Evolutionary conservation across 2,797 vertebrate genomes (phyloP).

Genomic region (Liparis tanakae): DNA sequence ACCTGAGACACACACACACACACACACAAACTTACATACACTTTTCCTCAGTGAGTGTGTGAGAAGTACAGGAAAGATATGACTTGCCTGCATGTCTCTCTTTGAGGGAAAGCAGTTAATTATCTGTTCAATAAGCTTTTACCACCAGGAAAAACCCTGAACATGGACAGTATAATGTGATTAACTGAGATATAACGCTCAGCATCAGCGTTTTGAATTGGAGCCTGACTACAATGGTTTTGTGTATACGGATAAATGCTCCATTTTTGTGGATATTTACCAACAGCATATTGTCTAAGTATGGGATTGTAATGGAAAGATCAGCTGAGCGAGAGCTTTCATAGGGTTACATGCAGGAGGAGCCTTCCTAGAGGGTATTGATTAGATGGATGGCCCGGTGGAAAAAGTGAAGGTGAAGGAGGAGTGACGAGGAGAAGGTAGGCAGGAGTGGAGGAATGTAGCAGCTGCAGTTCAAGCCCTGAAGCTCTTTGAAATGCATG

Average conservation of each 20-base stretch:
- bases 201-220: neutral
- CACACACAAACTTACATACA: neutral
- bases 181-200: slow-evolving; percentile 26
- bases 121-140: slow-evolving; percentile 36
- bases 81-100: neutral
- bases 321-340: neutral
- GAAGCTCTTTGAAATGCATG: slow-evolving; percentile 19
- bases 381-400: slow-evolving; percentile 9
- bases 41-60: neutral
- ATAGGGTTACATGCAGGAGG: neutral
- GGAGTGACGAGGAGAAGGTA: slow-evolving; percentile 1
- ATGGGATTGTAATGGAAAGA: neutral
- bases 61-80: neutral
- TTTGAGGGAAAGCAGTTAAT: slow-evolving; percentile 19
- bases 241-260: neutral
- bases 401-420: slow-evolving; percentile 15
- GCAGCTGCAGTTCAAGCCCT: slow-evolving; percentile 43
- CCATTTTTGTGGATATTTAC: neutral
- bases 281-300: neutral
- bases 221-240: neutral
- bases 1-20: neutral
- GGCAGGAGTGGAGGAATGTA: slow-evolving; percentile 45
- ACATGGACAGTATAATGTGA: neutral
- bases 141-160: slow-evolving; percentile 15
- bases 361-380: slow-evolving; percentile 7